phyloP scores from a whole-genome alignment of 1,140 invertebrate species.

The Araneus ventricosus region DNA sequence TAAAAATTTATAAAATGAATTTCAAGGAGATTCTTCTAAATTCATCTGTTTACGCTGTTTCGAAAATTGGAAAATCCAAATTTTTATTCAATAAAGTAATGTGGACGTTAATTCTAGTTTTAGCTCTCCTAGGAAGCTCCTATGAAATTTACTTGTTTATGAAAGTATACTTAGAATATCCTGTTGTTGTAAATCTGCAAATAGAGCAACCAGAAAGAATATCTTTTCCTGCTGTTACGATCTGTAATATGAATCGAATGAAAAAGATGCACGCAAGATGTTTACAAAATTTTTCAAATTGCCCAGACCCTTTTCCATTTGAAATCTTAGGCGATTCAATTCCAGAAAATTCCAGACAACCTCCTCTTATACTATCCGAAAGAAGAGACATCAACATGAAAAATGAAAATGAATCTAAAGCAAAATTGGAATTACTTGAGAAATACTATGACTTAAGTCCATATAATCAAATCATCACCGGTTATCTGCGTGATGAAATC shows the following conservation, averaged over 20 bases:
- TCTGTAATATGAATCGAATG: conserved; percentile 28
- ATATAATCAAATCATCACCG: too few relatives aligned
- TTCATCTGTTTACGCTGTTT: neutral
- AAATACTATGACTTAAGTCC: neutral
- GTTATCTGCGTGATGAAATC: neutral
- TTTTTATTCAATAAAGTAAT: neutral
- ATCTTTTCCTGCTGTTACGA: neutral
- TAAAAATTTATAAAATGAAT: neutral
- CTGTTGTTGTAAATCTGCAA: neutral
- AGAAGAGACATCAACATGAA: too few relatives aligned
- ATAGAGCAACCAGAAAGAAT: neutral
- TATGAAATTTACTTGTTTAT: neutral
- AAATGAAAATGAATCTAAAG: neutral
- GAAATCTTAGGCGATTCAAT: neutral
- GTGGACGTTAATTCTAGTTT: neutral
- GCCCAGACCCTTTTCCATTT: too few relatives aligned
- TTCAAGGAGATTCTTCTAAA: neutral
- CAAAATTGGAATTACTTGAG: neutral
- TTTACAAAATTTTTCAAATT: neutral
- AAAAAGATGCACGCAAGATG: neutral
- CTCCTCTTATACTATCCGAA: neutral
- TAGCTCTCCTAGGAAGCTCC: neutral
- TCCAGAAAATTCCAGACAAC: neutral
- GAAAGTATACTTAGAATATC: neutral
- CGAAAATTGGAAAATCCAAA: neutral